A percentile compares a stretch with the other conserved stretches of the same genome.
Conservation (phyloP, 2,113 vertebrate genomes). For the Micromys minutus region DNA sequence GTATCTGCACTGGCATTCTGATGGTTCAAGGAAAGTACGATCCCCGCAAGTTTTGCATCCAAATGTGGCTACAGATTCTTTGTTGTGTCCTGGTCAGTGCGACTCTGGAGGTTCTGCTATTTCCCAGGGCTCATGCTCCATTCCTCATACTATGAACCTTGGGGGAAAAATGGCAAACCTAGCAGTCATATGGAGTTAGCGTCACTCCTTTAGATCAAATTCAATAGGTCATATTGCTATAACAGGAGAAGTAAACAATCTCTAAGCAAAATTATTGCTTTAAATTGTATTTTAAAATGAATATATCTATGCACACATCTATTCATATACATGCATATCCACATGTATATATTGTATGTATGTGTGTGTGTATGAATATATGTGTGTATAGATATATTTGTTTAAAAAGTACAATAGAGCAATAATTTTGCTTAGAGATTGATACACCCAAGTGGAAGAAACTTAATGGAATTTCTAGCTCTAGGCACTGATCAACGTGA, state of each 20-base stretch:
- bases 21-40: not conserved
- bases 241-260: not conserved
- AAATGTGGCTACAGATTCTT: not conserved
- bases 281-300: conserved; percentile 10
- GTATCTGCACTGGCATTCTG: not conserved
- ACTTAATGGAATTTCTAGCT: conserved; percentile 12
- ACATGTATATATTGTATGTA: too few relatives aligned
- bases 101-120: not conserved
- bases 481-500: not conserved
- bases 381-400: too few relatives aligned
- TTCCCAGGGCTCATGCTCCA: not conserved
- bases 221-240: not conserved
- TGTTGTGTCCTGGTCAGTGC: not conserved
- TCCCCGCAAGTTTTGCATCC: not conserved
- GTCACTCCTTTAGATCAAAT: not conserved
- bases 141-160: not conserved
- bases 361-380: too few relatives aligned
- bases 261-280: conserved; percentile 6
- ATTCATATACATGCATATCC: too few relatives aligned
- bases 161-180: not conserved
- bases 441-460: not conserved
- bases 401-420: too few relatives aligned
- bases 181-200: not conserved
- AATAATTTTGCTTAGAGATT: too few relatives aligned
- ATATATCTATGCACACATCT: too few relatives aligned